Conservation (phyloP, 2,113 vertebrate genomes). For the Anas platyrhynchos region DNA sequence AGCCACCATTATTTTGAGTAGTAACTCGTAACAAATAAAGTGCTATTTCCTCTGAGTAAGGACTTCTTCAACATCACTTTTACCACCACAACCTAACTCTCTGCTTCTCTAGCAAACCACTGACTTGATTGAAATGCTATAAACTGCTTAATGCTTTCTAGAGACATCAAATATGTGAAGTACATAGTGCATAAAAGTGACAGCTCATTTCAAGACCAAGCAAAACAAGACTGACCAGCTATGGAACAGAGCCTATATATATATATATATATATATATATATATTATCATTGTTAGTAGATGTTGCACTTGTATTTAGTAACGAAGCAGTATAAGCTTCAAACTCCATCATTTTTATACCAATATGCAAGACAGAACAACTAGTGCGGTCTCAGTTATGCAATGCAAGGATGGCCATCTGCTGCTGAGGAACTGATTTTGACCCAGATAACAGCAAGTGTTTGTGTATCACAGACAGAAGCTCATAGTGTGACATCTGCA, state of each 20-base stretch:
- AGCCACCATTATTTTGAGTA: not conserved
- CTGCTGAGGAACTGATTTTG: not conserved
- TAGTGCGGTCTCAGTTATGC: not conserved
- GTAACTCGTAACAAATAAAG: not conserved
- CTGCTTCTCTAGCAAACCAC: not conserved
- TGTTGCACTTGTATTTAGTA: not conserved
- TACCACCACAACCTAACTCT: not conserved
- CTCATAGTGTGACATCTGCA: not conserved
- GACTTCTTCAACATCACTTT: not conserved
- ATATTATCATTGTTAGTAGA: not conserved
- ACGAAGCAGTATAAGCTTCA: not conserved
- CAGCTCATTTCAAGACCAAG: not conserved
- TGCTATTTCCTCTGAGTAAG: not conserved
- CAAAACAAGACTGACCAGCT: not conserved
- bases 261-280: too few relatives aligned
- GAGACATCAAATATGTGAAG: constrained; percentile 20
- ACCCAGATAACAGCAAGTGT: not conserved
- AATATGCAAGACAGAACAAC: not conserved
- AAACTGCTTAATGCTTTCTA: constrained; percentile 20
- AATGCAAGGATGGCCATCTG: not conserved
- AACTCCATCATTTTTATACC: not conserved
- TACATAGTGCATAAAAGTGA: not conserved
- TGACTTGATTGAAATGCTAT: not conserved
- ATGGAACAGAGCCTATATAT: not conserved
- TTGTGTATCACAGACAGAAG: not conserved